Evolutionary conservation across 2,113 vertebrate genomes (phyloP).

Genomic region (Rhodinocichla rosea): DNA sequence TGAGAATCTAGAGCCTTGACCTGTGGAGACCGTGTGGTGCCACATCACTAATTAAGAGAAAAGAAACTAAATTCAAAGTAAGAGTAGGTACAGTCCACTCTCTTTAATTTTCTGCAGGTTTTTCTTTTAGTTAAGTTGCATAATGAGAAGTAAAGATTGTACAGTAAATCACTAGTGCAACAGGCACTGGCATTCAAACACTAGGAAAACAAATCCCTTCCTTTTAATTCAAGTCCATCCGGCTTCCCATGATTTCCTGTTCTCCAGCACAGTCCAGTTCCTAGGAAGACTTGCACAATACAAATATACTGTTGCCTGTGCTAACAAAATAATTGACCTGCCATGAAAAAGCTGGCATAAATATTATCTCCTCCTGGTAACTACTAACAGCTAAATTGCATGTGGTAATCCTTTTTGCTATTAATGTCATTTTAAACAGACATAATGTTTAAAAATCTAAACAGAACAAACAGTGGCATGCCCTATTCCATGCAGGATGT

Average conservation of each 20-base stretch:
- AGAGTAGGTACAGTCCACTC: neutral
- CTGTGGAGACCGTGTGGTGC: neutral
- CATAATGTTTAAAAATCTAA: neutral
- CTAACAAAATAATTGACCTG: constrained; percentile 45
- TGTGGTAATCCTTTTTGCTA: neutral
- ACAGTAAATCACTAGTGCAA: neutral
- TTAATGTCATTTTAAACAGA: neutral
- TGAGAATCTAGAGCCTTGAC: neutral
- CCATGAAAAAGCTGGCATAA: neutral
- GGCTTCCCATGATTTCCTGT: constrained; percentile 48
- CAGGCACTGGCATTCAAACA: neutral
- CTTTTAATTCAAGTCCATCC: constrained; percentile 30
- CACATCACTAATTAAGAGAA: neutral
- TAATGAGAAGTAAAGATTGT: neutral
- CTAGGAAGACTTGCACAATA: constrained; percentile 53
- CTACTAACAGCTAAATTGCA: neutral
- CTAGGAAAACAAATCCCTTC: constrained; percentile 23
- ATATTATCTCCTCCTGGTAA: constrained; percentile 7
- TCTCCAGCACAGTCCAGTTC: constrained; percentile 21
- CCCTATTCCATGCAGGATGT: neutral
- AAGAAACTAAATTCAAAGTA: neutral
- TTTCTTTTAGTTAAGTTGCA: neutral
- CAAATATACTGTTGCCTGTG: constrained; percentile 11
- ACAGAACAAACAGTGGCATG: neutral
- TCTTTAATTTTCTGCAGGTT: neutral